Percentiles rank a stretch among this genome's conserved stretches.
Conservation (phyloP, 2,888 invertebrate genomes). For the Lypha dubia region DNA sequence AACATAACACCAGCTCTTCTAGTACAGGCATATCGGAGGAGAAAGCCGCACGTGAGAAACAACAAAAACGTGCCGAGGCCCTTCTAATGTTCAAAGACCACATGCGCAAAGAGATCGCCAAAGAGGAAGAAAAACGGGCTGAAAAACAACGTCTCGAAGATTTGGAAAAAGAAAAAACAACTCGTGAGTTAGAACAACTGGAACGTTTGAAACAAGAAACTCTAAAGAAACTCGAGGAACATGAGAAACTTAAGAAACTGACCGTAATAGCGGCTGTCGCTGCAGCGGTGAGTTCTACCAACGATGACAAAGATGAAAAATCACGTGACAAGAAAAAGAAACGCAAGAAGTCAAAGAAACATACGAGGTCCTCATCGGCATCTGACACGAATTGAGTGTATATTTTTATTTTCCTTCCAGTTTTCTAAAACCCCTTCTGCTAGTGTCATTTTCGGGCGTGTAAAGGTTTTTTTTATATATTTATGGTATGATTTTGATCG, state of each 20-base stretch:
- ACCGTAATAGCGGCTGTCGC: constrained; percentile 74
- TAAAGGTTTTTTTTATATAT: constrained; percentile 26
- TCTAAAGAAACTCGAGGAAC: constrained; percentile 81
- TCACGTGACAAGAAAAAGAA: constrained; percentile 79
- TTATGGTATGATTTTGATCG: constrained; percentile 23
- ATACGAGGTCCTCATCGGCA: constrained; percentile 79
- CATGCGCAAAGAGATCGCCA: constrained; percentile 85
- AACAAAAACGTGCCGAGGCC: constrained; percentile 84
- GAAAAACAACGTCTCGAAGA: constrained; percentile 83
- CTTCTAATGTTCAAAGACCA: constrained; percentile 85
- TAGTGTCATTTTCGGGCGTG: background rate
- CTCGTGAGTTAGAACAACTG: constrained; percentile 81
- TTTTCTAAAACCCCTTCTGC: background rate
- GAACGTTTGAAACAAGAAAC: constrained; percentile 83
- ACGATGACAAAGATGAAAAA: constrained; percentile 73
- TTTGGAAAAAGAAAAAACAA: constrained; percentile 80
- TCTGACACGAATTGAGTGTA: constrained; percentile 77
- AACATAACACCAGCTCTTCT: constrained; percentile 40
- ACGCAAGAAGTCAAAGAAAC: constrained; percentile 81
- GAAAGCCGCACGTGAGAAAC: constrained; percentile 82
- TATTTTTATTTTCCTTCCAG: background rate
- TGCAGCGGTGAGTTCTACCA: constrained; percentile 73
- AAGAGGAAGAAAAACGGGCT: constrained; percentile 85
- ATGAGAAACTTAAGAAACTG: constrained; percentile 77
- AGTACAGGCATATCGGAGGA: constrained; percentile 75